These are phyloP conservation scores for Mus spicilegus DNA, from an alignment of 2,113 vertebrate species.

Conservation along the genomic window DNA sequence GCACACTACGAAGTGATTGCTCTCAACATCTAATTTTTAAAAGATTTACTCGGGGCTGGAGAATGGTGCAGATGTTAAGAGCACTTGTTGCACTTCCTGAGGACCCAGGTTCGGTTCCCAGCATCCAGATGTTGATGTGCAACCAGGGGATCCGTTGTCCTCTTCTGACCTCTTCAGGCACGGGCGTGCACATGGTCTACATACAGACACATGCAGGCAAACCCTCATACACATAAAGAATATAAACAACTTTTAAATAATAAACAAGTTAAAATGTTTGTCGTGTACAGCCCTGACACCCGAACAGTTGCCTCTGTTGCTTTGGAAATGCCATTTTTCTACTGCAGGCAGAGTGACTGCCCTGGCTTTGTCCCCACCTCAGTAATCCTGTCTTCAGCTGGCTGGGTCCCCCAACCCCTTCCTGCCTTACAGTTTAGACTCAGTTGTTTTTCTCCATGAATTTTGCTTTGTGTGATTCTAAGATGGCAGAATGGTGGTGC, in stretches of 20 bases:
- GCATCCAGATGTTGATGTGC: not conserved
- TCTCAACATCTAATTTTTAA: constrained; percentile 22
- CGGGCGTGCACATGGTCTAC: not conserved
- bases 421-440: not conserved
- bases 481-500: not conserved
- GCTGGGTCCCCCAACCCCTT: not conserved
- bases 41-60: not conserved
- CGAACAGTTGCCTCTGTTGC: not conserved
- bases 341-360: not conserved
- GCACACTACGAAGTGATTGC: not conserved
- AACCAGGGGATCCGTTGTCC: not conserved
- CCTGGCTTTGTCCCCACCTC: not conserved
- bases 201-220: not conserved
- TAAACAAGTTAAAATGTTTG: not conserved
- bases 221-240: not conserved
- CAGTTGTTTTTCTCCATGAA: not conserved
- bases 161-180: not conserved
- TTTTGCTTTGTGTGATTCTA: not conserved
- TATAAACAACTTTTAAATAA: not conserved
- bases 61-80: not conserved
- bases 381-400: not conserved
- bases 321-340: not conserved
- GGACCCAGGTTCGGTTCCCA: not conserved
- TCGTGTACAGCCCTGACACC: not conserved
- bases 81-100: not conserved